phyloP scores from a whole-genome alignment of 2,888 invertebrate species.

The Cryptocephalus moraei region DNA sequence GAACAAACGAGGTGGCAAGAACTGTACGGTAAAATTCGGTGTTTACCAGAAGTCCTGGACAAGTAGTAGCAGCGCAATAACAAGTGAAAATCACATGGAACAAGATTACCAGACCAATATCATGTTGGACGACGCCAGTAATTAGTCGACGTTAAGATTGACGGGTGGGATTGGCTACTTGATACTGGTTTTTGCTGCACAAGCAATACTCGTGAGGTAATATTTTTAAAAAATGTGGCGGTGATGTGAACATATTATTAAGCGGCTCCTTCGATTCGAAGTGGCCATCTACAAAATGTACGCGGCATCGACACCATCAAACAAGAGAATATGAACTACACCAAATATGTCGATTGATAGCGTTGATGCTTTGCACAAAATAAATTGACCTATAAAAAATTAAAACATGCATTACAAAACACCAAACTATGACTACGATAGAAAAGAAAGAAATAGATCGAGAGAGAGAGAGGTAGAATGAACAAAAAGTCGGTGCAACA shows the following conservation, averaged over 20 bases:
- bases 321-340: neutral
- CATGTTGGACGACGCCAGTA: no score
- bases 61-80: no score
- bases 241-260: constrained; percentile 21
- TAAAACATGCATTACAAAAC: constrained; percentile 12
- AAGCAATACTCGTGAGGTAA: constrained; percentile 20
- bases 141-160: constrained; percentile 1
- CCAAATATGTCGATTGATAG: neutral
- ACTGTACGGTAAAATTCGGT: no score
- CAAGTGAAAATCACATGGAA: no score
- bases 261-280: constrained; percentile 14
- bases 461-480: constrained; percentile 12
- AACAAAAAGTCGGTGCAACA: constrained; percentile 53
- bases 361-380: neutral
- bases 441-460: constrained; percentile 11
- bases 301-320: constrained; percentile 3
- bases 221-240: constrained; percentile 20
- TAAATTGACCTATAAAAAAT: constrained; percentile 8
- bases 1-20: no score
- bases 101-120: no score
- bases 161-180: constrained; percentile 22
- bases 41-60: no score
- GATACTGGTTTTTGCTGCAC: constrained; percentile 18
- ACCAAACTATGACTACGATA: constrained; percentile 12
- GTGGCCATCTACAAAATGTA: constrained; percentile 13